Conservation (phyloP, 1,140 invertebrate species). For the Brachionus plicatilis region DNA sequence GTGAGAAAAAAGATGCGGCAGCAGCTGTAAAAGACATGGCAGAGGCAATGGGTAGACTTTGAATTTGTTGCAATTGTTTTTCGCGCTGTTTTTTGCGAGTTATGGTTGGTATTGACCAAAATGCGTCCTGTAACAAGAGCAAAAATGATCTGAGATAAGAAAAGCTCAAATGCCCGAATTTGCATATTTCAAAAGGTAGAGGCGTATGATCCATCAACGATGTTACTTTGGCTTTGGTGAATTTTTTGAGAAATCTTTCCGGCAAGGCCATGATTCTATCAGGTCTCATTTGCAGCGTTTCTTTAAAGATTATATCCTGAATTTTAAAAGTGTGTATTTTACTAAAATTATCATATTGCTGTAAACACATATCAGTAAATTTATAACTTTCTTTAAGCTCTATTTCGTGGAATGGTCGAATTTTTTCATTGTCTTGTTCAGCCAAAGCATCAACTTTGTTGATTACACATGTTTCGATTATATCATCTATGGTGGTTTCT, state of each 20-base stretch:
- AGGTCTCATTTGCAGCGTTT: conserved; percentile 86
- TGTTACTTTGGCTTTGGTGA: conserved; percentile 42
- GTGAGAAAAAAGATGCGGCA: conserved; percentile 63
- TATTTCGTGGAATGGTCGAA: conserved; percentile 59
- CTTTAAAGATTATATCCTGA: conserved; percentile 97
- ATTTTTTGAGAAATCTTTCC: conserved; percentile 41
- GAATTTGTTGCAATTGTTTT: conserved; percentile 43
- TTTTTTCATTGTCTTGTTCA: neutral
- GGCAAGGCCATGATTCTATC: conserved; percentile 72
- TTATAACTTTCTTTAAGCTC: conserved; percentile 86
- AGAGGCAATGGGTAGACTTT: neutral
- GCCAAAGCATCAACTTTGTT: neutral
- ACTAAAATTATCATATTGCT: conserved; percentile 94
- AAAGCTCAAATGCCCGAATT: conserved; percentile 80
- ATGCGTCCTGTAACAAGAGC: conserved; percentile 54
- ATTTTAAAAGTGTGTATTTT: conserved; percentile 98
- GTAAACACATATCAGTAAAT: conserved; percentile 67
- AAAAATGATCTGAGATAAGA: conserved; percentile 87
- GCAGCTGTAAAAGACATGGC: conserved; percentile 66
- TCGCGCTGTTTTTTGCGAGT: conserved; percentile 48
- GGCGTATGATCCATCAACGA: conserved; percentile 43
- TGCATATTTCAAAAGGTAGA: conserved; percentile 83
- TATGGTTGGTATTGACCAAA: conserved; percentile 71
- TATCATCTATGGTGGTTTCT: neutral
- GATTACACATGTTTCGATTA: neutral